These are phyloP conservation scores for Phasianus colchicus DNA, from an alignment of 2,113 vertebrate species.

Conservation along the genomic window DNA sequence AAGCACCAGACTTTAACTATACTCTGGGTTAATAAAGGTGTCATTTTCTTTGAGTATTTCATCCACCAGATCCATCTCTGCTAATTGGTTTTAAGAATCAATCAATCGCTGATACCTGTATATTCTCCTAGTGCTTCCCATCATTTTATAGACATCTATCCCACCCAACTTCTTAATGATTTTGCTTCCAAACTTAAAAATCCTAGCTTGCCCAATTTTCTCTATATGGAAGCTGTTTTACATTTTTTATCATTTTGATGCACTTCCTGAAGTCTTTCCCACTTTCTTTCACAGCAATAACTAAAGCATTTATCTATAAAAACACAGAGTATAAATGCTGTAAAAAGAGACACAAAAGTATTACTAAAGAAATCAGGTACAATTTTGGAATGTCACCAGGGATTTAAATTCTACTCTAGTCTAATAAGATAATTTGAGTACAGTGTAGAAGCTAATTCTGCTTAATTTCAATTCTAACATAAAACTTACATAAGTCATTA, in stretches of 20 bases:
- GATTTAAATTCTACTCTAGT: background rate
- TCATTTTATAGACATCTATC: background rate
- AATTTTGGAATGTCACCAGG: background rate
- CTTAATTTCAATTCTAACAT: background rate
- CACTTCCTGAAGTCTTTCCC: background rate
- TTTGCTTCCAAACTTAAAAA: background rate
- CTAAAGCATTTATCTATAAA: background rate
- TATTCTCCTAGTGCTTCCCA: background rate
- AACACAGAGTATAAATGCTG: background rate
- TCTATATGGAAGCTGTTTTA: background rate
- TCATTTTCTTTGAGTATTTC: background rate
- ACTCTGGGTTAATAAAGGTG: background rate
- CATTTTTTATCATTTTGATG: background rate
- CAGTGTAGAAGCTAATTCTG: background rate
- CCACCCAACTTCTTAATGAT: background rate
- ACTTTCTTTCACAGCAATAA: background rate
- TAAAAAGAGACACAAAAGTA: background rate
- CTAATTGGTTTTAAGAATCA: background rate
- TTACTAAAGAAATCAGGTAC: background rate
- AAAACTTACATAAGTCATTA: background rate
- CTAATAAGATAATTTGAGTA: background rate
- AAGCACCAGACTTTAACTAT: background rate
- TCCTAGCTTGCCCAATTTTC: background rate
- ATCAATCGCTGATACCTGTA: background rate
- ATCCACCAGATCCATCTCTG: background rate